These are phyloP conservation scores for Myrmecophaga tridactyla DNA, from an alignment of 2,113 vertebrate species.

Conservation along the genomic window DNA sequence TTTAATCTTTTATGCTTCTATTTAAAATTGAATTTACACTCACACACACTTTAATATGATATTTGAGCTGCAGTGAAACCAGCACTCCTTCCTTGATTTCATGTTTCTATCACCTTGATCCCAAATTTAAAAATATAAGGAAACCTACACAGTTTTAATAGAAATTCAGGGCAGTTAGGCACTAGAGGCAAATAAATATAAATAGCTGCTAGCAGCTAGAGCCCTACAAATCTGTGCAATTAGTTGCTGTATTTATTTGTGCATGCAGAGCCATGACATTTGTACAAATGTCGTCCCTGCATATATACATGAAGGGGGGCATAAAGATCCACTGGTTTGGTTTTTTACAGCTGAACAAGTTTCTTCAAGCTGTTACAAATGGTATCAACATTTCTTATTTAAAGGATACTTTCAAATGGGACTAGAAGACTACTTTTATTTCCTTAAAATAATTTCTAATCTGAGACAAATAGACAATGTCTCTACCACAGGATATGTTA, in stretches of 20 bases:
- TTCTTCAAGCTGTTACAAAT: not conserved
- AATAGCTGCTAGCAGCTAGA: not conserved
- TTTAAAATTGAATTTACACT: constrained; percentile 28
- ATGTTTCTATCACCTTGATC: not conserved
- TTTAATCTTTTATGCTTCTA: constrained; percentile 35
- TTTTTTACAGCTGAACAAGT: constrained; percentile 32
- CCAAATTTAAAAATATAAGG: not conserved
- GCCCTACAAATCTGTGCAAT: not conserved
- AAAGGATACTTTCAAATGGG: not conserved
- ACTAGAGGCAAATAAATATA: not conserved
- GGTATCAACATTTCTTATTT: not conserved
- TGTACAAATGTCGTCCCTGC: not conserved
- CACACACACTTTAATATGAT: not conserved
- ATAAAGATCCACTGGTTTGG: not conserved
- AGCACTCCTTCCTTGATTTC: not conserved
- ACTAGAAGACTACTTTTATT: not conserved
- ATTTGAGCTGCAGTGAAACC: not conserved
- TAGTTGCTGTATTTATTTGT: not conserved
- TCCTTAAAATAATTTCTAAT: not conserved
- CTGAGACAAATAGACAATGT: not conserved
- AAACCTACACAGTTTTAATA: not conserved
- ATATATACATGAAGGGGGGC: not conserved
- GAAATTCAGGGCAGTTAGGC: constrained; percentile 5
- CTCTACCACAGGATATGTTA: not conserved
- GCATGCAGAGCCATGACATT: not conserved